Evolutionary conservation across 1,140 invertebrate genomes (phyloP).

Genomic region (Hyphantria cunea): DNA sequence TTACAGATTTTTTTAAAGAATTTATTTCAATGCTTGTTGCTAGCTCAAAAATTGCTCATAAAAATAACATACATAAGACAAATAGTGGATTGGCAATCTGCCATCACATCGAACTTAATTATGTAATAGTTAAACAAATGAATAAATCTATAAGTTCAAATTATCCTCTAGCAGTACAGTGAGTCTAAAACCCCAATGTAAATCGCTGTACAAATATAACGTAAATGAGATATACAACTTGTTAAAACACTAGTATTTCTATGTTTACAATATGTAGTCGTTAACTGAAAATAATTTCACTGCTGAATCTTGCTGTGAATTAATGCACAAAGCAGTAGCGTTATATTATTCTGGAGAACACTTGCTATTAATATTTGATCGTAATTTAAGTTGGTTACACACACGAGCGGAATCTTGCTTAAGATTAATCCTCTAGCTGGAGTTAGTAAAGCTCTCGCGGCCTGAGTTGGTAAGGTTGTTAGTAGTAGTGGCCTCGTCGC

Average conservation of each 20-base stretch:
- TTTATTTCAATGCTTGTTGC: too few relatives aligned
- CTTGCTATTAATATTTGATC: conserved; percentile 43
- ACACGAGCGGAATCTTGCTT: conserved; percentile 36
- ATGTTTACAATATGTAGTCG: conserved; percentile 4
- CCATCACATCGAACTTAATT: too few relatives aligned
- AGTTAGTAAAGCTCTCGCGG: conserved; percentile 45
- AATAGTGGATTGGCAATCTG: too few relatives aligned
- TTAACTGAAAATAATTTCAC: conserved; percentile 19
- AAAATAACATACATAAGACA: too few relatives aligned
- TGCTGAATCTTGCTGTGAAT: conserved; percentile 11
- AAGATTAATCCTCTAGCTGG: conserved; percentile 43
- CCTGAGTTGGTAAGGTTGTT: conserved; percentile 57
- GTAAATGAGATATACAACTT: background rate
- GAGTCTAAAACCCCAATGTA: background rate
- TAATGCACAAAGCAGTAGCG: conserved; percentile 14
- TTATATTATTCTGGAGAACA: conserved; percentile 22
- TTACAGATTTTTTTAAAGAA: too few relatives aligned
- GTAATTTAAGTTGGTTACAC: conserved; percentile 47
- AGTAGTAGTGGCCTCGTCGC: conserved; percentile 55
- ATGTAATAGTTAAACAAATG: too few relatives aligned
- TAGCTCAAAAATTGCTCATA: too few relatives aligned
- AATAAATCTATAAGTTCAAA: background rate
- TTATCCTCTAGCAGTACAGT: background rate
- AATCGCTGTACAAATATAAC: background rate
- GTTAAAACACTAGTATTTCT: background rate